These are phyloP conservation scores for Oligia latruncula DNA, from an alignment of 2,888 invertebrate species.

Conservation along the genomic window DNA sequence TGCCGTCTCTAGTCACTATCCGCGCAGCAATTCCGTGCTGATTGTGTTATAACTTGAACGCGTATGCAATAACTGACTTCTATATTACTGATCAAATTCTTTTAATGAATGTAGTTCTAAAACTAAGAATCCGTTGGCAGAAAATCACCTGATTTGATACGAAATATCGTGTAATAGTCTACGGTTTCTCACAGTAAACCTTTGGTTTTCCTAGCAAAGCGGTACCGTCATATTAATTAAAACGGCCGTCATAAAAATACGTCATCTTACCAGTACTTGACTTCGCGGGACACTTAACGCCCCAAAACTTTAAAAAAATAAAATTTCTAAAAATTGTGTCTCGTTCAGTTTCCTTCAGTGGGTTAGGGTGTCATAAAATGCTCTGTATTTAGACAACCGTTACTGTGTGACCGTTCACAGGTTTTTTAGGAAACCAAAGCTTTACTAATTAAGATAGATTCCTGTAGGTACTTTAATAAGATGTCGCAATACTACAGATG, in stretches of 20 bases:
- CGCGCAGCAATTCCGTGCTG: not conserved
- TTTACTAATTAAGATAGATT: not conserved
- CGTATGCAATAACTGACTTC: not conserved
- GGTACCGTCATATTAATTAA: not conserved
- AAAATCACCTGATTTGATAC: not conserved
- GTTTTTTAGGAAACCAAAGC: too few species aligned
- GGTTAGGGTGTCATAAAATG: not conserved
- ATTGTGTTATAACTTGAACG: too few species aligned
- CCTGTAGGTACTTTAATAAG: not conserved
- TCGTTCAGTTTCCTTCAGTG: too few species aligned
- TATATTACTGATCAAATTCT: not conserved
- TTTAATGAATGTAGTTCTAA: not conserved
- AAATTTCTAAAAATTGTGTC: too few species aligned
- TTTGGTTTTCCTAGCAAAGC: not conserved
- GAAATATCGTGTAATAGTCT: not conserved
- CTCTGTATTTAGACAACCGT: not conserved
- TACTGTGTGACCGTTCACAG: not conserved
- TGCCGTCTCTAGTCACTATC: not conserved
- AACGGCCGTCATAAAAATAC: not conserved
- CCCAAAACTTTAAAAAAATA: too few species aligned
- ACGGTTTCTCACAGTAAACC: not conserved
- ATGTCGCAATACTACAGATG: conserved; percentile 1
- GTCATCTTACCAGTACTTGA: not conserved
- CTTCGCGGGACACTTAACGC: too few species aligned
- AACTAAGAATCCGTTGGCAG: not conserved